These are phyloP conservation scores for Drosophila sucinea DNA, from an alignment of 1,140 invertebrate species.

Conservation along the genomic window DNA sequence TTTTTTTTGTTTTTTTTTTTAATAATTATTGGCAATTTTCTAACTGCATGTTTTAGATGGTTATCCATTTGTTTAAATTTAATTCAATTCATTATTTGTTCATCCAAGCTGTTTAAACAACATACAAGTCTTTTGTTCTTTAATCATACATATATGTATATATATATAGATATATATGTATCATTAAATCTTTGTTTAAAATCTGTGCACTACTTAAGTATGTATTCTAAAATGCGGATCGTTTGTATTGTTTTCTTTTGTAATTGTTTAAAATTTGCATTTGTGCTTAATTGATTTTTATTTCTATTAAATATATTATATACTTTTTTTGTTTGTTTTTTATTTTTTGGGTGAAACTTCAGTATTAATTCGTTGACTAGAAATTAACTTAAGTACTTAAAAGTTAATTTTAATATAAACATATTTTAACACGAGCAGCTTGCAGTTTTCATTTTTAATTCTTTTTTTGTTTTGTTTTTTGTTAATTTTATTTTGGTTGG, in stretches of 20 bases:
- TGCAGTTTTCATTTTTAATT: slow-evolving; percentile 22
- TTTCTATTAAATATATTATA: slow-evolving; percentile 18
- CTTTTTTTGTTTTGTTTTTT: slow-evolving; percentile 13
- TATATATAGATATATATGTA: background rate
- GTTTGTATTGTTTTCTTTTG: slow-evolving; percentile 30
- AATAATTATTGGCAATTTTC: slow-evolving; percentile 79
- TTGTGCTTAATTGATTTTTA: slow-evolving; percentile 50
- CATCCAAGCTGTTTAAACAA: slow-evolving; percentile 60
- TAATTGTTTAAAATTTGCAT: slow-evolving; percentile 55
- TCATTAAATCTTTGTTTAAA: slow-evolving; percentile 50
- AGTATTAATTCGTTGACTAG: slow-evolving; percentile 79
- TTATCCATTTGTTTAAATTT: slow-evolving; percentile 38
- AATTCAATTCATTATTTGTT: slow-evolving; percentile 44
- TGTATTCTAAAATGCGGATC: slow-evolving; percentile 61
- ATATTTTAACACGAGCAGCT: slow-evolving; percentile 49
- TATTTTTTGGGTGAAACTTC: slow-evolving; percentile 61
- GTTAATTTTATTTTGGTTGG: slow-evolving; percentile 38
- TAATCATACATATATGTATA: slow-evolving; percentile 44
- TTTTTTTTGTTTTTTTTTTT: slow-evolving; percentile 49
- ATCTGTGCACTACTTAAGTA: slow-evolving; percentile 68
- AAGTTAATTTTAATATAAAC: slow-evolving; percentile 50
- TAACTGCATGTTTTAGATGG: slow-evolving; percentile 72
- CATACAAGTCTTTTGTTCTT: slow-evolving; percentile 79
- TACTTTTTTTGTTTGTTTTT: slow-evolving; percentile 22
- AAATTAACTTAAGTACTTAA: slow-evolving; percentile 78